phyloP scores from a whole-genome alignment of 2,888 invertebrate species.

The Macaria notata region DNA sequence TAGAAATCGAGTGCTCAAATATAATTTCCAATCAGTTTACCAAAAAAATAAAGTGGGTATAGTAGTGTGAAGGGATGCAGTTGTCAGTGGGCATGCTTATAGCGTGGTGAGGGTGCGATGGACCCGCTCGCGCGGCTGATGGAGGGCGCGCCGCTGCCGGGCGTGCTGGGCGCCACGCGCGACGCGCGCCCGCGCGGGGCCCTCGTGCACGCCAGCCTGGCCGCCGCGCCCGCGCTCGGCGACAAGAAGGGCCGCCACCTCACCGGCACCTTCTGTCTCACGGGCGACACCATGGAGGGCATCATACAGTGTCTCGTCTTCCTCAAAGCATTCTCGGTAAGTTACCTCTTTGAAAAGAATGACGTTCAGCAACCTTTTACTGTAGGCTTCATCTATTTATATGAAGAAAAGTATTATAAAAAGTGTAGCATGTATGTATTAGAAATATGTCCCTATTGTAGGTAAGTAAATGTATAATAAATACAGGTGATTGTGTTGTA shows the following conservation, averaged over 20 bases:
- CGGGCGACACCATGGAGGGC: slow-evolving; percentile 96
- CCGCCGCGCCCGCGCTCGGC: slow-evolving; percentile 87
- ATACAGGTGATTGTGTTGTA: too few species aligned
- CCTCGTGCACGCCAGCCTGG: slow-evolving; percentile 89
- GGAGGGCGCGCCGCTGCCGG: slow-evolving; percentile 87
- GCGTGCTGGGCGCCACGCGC: slow-evolving; percentile 77
- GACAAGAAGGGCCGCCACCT: slow-evolving; percentile 90
- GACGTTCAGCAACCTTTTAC: too few species aligned
- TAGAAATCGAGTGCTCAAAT: not conserved
- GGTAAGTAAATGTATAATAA: too few species aligned
- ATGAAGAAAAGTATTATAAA: too few species aligned
- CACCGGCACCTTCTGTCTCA: slow-evolving; percentile 93
- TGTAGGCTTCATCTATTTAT: too few species aligned
- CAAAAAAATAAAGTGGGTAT: too few species aligned
- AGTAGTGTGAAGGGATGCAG: too few species aligned
- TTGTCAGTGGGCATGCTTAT: too few species aligned
- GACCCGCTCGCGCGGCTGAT: slow-evolving; percentile 92
- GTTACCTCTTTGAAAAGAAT: too few species aligned
- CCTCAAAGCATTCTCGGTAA: slow-evolving; percentile 96
- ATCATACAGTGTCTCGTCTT: slow-evolving; percentile 96
- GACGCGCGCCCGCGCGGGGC: slow-evolving; percentile 85
- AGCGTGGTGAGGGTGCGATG: slow-evolving; percentile 73
- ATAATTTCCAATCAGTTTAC: too few species aligned
- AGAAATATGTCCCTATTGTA: too few species aligned
- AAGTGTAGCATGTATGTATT: too few species aligned